These are phyloP conservation scores for Rhinella marina DNA, from an alignment of 2,797 vertebrate genomes.

Conservation along the genomic window DNA sequence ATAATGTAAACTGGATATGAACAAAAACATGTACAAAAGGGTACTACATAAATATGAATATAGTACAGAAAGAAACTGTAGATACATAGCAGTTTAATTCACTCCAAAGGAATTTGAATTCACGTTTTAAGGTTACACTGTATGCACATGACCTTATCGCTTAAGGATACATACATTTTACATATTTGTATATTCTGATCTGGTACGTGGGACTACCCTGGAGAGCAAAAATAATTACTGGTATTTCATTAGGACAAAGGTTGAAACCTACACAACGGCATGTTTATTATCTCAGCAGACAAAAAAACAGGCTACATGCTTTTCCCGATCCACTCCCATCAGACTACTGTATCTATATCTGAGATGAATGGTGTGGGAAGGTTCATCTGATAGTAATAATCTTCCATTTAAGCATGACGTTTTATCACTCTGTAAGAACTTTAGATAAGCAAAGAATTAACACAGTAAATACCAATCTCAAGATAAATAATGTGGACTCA, in stretches of 20 bases:
- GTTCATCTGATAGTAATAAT: constrained; percentile 43
- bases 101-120: background rate
- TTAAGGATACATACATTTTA: background rate
- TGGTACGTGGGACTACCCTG: background rate
- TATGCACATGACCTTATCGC: background rate
- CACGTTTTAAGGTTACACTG: background rate
- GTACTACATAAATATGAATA: too few relatives aligned
- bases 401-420: constrained; percentile 11
- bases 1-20: too few relatives aligned
- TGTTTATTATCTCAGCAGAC: constrained; percentile 39
- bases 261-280: constrained; percentile 9
- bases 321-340: constrained; percentile 30
- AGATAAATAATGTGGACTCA: constrained; percentile 10
- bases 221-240: background rate
- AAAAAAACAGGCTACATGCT: background rate
- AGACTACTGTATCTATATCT: constrained; percentile 23
- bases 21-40: too few relatives aligned
- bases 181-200: constrained; percentile 8
- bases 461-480: background rate
- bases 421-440: constrained; percentile 16
- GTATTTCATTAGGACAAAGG: background rate
- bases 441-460: constrained; percentile 39
- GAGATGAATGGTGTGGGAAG: constrained; percentile 39
- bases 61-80: background rate
- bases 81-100: background rate